Base-by-base conservation (phyloP, 2,113 vertebrate genomes). In the Aspiorhynchus laticeps region DNA sequence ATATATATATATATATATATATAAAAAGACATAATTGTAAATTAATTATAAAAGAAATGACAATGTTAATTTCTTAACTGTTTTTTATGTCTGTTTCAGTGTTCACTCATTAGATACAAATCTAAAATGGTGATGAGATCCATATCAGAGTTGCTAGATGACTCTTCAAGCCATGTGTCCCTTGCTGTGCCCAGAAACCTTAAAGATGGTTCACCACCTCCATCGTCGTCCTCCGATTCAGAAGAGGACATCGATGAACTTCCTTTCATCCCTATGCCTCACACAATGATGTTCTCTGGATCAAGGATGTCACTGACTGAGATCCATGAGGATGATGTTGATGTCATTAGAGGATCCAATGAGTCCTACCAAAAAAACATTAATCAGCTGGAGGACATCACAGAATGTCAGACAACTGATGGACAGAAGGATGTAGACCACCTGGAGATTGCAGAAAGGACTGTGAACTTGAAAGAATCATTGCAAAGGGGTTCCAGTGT, bases 71-170 rank as follows among this genome's bases (percentile, higher is more conserved):
- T 41, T 31, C 1, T 14, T 78, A 12, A 48, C 21, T 78, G n/a
- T 36, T 71, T 2, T 24, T 21, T 77, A 7, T 82, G 11, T 43
- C 79, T 19, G 11, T 43, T 15, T 51, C n/a, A 87, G 85, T 78
- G 65, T 61, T 86, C 88, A 19, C 73, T 87, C 24, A 96, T 98
- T 93, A 97, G 94, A 94, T 98, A 98, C 91, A 99, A 99, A 91
- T 99, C 98, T 91, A 97, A 98, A 85, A 97, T 99, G 97, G 96
- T 98, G 88, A 95, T 98, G 93, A 94, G 97, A n/a, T 95, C 97
- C 0, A 98, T 99, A 90, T 96, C 97, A 0, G 97, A 99, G 91
- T 94, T 99, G 74, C 94, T 99, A 65, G 96, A 97, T 74, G 97
- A 98, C 74, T 96, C 96, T 0, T 96, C 95, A 2, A 97, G 92